A percentile compares a stretch with the other conserved stretches of the same genome.
phyloP scores from a whole-genome alignment of 64 coral and sea anemone species.

The Trachythela sp. region DNA sequence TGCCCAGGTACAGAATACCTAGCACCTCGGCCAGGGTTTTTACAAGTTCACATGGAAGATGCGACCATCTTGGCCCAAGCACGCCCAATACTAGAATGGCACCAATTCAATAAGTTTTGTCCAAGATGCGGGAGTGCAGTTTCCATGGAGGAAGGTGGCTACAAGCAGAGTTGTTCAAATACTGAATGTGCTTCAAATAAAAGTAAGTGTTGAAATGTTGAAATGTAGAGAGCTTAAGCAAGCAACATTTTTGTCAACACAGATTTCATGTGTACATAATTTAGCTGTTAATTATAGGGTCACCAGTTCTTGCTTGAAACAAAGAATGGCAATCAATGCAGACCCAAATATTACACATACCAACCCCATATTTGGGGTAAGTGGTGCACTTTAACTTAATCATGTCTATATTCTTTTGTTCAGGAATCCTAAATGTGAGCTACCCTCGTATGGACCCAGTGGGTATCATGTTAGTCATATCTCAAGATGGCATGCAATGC shows the following conservation, averaged over 20 bases:
- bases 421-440: not conserved
- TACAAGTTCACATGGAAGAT: constrained; percentile 18
- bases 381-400: not conserved
- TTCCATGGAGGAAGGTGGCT: not conserved
- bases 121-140: not conserved
- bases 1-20: not conserved
- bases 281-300: too few species aligned
- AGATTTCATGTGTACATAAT: too few species aligned
- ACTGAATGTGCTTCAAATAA: not conserved
- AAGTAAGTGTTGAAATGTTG: not conserved
- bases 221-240: too few species aligned
- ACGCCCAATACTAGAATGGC: constrained; percentile 5
- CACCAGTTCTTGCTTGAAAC: too few species aligned
- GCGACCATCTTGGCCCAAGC: not conserved
- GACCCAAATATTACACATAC: too few species aligned
- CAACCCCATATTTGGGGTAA: too few species aligned
- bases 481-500: not conserved
- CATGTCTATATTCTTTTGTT: not conserved
- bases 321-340: too few species aligned
- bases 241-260: too few species aligned
- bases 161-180: constrained; percentile 12
- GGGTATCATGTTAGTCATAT: constrained; percentile 9
- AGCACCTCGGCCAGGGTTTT: not conserved
- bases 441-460: constrained; percentile 13
- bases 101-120: not conserved